Conservation (phyloP, 1,140 invertebrate genomes). For the Heterodera carotae region DNA sequence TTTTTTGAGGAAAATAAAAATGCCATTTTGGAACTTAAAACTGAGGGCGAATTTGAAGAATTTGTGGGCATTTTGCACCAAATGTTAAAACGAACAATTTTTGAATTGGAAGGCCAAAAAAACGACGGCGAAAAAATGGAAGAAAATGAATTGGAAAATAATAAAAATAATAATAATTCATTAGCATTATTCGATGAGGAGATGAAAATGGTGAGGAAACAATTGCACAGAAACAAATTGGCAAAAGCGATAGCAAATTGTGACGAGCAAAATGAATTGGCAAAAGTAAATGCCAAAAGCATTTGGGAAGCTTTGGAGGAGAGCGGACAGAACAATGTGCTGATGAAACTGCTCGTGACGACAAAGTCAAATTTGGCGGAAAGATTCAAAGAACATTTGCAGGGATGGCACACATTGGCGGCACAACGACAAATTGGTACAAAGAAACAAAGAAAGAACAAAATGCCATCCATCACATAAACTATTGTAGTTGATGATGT, state of each 20-base stretch:
- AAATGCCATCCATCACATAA: too few relatives aligned
- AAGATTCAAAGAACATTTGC: not conserved
- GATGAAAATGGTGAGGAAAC: not conserved
- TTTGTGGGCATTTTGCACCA: not conserved
- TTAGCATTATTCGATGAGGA: not conserved
- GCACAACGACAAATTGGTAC: not conserved
- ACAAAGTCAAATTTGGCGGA: not conserved
- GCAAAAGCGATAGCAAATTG: not conserved
- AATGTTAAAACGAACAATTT: not conserved
- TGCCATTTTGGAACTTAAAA: not conserved
- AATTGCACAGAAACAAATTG: conserved; percentile 1
- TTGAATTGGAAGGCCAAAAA: not conserved
- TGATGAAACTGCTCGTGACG: not conserved
- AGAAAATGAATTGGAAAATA: too few relatives aligned
- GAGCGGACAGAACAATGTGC: not conserved
- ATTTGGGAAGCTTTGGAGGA: not conserved
- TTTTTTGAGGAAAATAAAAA: not conserved
- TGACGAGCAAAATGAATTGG: not conserved
- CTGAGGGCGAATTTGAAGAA: not conserved
- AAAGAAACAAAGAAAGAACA: not conserved
- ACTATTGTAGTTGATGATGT: too few relatives aligned
- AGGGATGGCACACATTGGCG: not conserved
- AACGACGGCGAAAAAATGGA: not conserved
- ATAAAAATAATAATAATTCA: too few relatives aligned
- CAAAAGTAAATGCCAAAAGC: not conserved